These are phyloP conservation scores for Itoplectis maculator DNA, from an alignment of 2,888 invertebrate species.

Conservation along the genomic window DNA sequence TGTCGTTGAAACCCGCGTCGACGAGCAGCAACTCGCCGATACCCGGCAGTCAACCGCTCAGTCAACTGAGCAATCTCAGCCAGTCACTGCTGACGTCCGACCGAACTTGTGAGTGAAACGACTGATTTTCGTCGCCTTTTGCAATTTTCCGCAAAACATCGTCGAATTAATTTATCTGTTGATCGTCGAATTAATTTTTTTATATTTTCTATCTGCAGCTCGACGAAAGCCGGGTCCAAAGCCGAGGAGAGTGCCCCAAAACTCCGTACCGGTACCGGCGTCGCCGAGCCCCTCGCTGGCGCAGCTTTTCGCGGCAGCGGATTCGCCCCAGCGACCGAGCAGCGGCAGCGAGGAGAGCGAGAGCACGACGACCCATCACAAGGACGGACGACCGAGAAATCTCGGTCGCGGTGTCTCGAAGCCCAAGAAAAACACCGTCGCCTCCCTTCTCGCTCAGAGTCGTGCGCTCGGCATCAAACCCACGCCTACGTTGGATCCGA, in stretches of 20 bases:
- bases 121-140: slow-evolving; percentile 26
- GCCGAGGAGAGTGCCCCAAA: slow-evolving; percentile 87
- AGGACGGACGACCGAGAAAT: slow-evolving; percentile 93
- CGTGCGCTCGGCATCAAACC: slow-evolving; percentile 93
- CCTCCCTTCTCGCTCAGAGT: slow-evolving; percentile 94
- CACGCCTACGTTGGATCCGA: slow-evolving; percentile 87
- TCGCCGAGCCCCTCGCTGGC: slow-evolving; percentile 86
- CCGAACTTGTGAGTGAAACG: slow-evolving; percentile 85
- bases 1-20: slow-evolving; percentile 90
- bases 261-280: slow-evolving; percentile 86
- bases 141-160: too few relatives aligned
- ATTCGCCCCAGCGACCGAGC: slow-evolving; percentile 87
- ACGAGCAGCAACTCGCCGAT: slow-evolving; percentile 80
- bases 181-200: slow-evolving; percentile 4
- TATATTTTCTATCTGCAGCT: slow-evolving; percentile 84
- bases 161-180: too few relatives aligned
- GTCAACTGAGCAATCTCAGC: slow-evolving; percentile 83
- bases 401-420: slow-evolving; percentile 94
- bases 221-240: slow-evolving; percentile 91
- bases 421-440: slow-evolving; percentile 97
- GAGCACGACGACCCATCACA: slow-evolving; percentile 84
- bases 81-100: slow-evolving; percentile 84
- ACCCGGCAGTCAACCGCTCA: slow-evolving; percentile 81
- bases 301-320: slow-evolving; percentile 87
- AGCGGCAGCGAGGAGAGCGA: slow-evolving; percentile 88